phyloP scores from a whole-genome alignment of 2,797 vertebrate genomes.

The Pitangus sulphuratus region DNA sequence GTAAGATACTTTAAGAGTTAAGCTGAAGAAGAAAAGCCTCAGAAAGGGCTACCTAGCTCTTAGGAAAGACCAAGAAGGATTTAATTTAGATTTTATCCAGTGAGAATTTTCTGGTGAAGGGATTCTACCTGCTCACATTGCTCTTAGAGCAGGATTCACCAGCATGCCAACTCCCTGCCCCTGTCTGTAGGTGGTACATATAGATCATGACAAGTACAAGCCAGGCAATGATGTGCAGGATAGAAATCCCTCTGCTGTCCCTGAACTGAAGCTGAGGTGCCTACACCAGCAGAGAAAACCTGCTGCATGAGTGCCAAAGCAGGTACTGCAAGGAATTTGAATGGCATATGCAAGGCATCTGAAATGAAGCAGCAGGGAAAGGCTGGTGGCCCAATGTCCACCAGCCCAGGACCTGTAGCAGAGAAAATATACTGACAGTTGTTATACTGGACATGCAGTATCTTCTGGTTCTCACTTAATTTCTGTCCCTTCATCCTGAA shows the following conservation, averaged over 20 bases:
- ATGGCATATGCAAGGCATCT: not conserved
- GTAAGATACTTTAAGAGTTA: not conserved
- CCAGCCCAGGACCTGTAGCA: not conserved
- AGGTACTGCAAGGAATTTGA: not conserved
- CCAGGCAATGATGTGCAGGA: not conserved
- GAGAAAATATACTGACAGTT: not conserved
- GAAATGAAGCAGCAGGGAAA: not conserved
- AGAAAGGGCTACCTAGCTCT: not conserved
- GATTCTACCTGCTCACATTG: not conserved
- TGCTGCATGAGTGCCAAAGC: not conserved
- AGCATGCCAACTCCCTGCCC: not conserved
- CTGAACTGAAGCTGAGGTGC: not conserved
- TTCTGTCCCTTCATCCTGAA: not conserved
- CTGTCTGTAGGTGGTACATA: not conserved
- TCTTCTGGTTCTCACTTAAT: not conserved
- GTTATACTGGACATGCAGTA: rapidly evolving
- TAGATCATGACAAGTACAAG: not conserved
- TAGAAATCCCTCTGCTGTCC: not conserved
- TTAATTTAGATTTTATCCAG: not conserved
- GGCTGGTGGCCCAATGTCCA: not conserved
- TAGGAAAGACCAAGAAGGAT: not conserved
- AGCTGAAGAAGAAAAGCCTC: not conserved
- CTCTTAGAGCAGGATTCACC: not conserved
- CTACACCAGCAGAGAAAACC: not conserved
- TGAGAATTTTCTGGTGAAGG: not conserved